Conservation (phyloP, 2,888 invertebrate species). For the Aquatica leii region DNA sequence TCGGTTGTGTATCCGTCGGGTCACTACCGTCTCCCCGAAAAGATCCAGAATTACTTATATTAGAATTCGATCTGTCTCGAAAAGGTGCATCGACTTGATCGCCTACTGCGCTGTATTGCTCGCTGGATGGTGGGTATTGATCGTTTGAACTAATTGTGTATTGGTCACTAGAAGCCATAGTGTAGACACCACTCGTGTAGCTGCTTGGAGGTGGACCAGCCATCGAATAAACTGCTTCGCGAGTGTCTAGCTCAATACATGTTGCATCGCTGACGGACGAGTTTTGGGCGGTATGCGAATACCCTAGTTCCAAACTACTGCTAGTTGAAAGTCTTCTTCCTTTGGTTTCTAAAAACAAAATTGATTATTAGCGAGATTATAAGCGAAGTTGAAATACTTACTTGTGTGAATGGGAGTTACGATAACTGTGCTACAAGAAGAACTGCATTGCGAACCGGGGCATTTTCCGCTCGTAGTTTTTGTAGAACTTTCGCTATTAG, state of each 20-base stretch:
- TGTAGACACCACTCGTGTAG: constrained; percentile 87
- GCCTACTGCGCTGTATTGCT: constrained; percentile 50
- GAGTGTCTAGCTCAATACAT: constrained; percentile 69
- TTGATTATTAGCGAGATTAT: constrained; percentile 37
- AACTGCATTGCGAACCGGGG: constrained; percentile 84
- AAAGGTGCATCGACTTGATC: constrained; percentile 64
- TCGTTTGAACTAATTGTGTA: constrained; percentile 57
- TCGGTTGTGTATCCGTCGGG: constrained; percentile 80
- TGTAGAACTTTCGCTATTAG: constrained; percentile 65
- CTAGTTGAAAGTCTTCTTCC: constrained; percentile 76
- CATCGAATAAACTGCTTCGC: constrained; percentile 62
- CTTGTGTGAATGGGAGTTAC: constrained; percentile 65
- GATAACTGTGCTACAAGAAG: constrained; percentile 88
- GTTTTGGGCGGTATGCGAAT: constrained; percentile 87
- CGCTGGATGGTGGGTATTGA: constrained; percentile 51
- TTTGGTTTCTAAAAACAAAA: constrained; percentile 56
- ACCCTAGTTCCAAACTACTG: constrained; percentile 84
- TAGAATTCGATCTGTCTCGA: constrained; percentile 78
- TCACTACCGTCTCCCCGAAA: constrained; percentile 91
- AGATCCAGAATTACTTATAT: constrained; percentile 79
- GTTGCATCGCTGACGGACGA: constrained; percentile 79
- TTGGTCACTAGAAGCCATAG: constrained; percentile 73
- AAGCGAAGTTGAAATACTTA: constrained; percentile 45
- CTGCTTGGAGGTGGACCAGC: constrained; percentile 75
- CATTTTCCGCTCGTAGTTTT: constrained; percentile 67